Percentiles rank a stretch among this genome's conserved stretches.
Evolutionary conservation across 1,140 invertebrate genomes (phyloP).

Genomic region (Zaprionus lachaisei): DNA sequence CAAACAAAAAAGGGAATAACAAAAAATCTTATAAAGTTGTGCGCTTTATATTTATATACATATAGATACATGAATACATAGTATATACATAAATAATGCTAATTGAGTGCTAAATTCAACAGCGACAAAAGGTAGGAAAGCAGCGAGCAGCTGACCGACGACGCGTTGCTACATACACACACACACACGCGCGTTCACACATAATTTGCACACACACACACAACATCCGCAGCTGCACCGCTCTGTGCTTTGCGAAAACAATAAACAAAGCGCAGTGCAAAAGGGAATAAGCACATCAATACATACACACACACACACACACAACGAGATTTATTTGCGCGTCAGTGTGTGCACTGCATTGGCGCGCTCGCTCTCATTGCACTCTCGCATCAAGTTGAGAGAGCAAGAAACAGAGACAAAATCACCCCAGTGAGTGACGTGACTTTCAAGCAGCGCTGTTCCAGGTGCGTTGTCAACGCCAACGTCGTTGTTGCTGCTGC

Average conservation of each 20-base stretch:
- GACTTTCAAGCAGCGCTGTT: constrained; percentile 57
- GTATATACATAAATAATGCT: constrained; percentile 23
- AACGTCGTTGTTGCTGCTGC: constrained; percentile 19
- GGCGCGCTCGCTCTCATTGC: constrained; percentile 61
- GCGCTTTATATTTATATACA: constrained; percentile 6
- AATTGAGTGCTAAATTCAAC: constrained; percentile 37
- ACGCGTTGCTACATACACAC: constrained; percentile 8
- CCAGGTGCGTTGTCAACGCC: constrained; percentile 50
- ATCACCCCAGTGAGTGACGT: constrained; percentile 58
- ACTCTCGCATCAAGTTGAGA: constrained; percentile 33
- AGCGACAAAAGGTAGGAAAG: constrained; percentile 6
- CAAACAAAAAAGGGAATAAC: constrained; percentile 14
- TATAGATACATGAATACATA: not conserved
- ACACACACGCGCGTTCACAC: constrained; percentile 25
- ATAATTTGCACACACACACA: constrained; percentile 18
- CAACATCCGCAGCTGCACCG: constrained; percentile 7
- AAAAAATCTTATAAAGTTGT: constrained; percentile 49
- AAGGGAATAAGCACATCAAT: constrained; percentile 26
- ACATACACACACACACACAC: not conserved
- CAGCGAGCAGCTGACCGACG: constrained; percentile 34
- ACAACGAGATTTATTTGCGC: not conserved
- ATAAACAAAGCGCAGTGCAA: constrained; percentile 41
- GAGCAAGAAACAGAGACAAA: constrained; percentile 23
- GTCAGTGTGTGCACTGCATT: constrained; percentile 27
- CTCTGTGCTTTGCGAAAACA: constrained; percentile 31